phyloP scores from a whole-genome alignment of 2,888 invertebrate genomes.

The Epirrhoe tristata region DNA sequence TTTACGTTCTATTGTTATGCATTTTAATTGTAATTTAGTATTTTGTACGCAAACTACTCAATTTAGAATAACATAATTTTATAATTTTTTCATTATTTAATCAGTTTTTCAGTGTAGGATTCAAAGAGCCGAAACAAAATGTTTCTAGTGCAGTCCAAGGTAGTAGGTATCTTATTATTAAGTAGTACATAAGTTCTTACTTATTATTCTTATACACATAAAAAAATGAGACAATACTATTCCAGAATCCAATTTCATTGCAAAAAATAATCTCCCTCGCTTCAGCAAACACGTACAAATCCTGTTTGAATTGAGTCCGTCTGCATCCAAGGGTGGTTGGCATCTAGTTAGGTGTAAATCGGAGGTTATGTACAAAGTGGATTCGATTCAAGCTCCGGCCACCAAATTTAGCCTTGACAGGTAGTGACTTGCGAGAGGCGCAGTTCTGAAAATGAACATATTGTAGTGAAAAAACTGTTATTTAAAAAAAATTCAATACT shows the following conservation, averaged over 20 bases:
- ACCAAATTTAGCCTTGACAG: not conserved
- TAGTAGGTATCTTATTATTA: too few relatives aligned
- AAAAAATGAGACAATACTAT: slow-evolving; percentile 11
- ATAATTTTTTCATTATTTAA: too few relatives aligned
- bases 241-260: slow-evolving; percentile 43
- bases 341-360: slow-evolving; percentile 70
- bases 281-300: slow-evolving; percentile 52
- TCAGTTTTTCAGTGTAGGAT: too few relatives aligned
- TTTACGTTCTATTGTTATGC: slow-evolving; percentile 42
- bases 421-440: not conserved
- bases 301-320: slow-evolving; percentile 62
- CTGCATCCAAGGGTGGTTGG: slow-evolving; percentile 59
- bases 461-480: not conserved
- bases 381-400: slow-evolving; percentile 19
- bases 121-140: too few relatives aligned
- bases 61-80: not conserved
- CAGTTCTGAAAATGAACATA: not conserved
- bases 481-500: too few relatives aligned
- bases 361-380: slow-evolving; percentile 67
- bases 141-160: too few relatives aligned
- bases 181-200: too few relatives aligned
- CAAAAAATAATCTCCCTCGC: slow-evolving; percentile 28
- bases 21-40: slow-evolving; percentile 5
- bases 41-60: not conserved
- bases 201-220: too few relatives aligned